Percentiles rank a stretch among this genome's conserved stretches.
Conservation (phyloP, 2,113 vertebrate genomes). For the Laticauda laticaudata region DNA sequence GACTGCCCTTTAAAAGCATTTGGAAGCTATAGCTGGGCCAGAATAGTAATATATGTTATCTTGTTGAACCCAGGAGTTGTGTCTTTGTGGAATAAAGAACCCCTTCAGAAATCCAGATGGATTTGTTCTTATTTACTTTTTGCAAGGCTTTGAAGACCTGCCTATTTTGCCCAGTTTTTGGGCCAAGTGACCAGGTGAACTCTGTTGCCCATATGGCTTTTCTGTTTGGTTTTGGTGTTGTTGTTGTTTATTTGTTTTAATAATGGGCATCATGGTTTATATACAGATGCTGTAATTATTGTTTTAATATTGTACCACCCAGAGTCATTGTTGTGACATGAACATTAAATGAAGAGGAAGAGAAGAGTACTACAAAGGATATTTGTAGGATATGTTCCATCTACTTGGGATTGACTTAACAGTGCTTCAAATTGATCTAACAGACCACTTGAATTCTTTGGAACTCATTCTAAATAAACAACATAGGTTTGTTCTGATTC, state of each 20-base stretch:
- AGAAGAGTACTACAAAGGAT: neutral
- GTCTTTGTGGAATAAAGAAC: neutral
- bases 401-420: neutral
- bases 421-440: neutral
- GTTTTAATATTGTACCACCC: neutral
- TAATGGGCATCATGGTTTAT: neutral
- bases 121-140: neutral
- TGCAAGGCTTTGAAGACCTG: neutral
- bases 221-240: neutral
- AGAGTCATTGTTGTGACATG: neutral
- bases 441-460: neutral
- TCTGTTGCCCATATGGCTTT: neutral
- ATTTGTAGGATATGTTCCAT: neutral
- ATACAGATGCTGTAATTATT: neutral
- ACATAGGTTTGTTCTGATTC: neutral
- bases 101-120: neutral
- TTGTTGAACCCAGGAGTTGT: neutral
- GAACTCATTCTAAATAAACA: neutral
- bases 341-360: neutral
- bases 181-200: neutral
- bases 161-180: neutral
- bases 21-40: neutral
- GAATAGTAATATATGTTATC: neutral
- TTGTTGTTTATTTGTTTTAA: neutral
- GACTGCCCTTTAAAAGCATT: neutral